phyloP scores from a whole-genome alignment of 2,113 vertebrate genomes.

The Anhinga rufa region DNA sequence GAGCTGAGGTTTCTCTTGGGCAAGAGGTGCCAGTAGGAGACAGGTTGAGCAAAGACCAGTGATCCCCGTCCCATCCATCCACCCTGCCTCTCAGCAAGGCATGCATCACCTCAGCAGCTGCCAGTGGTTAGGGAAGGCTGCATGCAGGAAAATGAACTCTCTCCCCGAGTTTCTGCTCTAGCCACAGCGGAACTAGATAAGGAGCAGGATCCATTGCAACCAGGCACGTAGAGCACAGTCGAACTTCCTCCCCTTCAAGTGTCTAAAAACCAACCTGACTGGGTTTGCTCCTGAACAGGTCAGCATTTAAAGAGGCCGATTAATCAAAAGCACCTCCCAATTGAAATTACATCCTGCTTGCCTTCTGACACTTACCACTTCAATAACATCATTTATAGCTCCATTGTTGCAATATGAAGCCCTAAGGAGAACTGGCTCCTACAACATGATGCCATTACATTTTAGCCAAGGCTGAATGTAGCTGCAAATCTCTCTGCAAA shows the following conservation, averaged over 20 bases:
- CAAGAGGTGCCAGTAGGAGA: neutral
- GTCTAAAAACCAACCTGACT: neutral
- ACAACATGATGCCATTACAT: constrained; percentile 20
- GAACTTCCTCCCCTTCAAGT: neutral
- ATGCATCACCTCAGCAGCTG: neutral
- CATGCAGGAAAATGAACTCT: neutral
- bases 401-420: constrained; percentile 15
- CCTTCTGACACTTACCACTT: constrained; percentile 51
- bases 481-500: constrained; percentile 53
- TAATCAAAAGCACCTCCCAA: constrained; percentile 27
- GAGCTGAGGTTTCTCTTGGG: neutral
- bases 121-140: neutral
- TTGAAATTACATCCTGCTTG: constrained; percentile 17
- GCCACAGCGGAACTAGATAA: neutral
- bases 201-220: neutral
- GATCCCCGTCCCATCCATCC: neutral
- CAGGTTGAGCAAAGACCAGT: neutral
- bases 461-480: constrained; percentile 55
- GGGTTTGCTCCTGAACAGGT: neutral
- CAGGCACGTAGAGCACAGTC: neutral
- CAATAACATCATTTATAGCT: constrained; percentile 40
- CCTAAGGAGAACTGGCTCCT: constrained; percentile 57
- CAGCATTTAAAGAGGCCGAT: neutral
- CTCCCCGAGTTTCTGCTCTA: neutral
- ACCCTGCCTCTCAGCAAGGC: neutral